Conservation (phyloP, 2,888 invertebrate species). For the Nymphalis c-album region DNA sequence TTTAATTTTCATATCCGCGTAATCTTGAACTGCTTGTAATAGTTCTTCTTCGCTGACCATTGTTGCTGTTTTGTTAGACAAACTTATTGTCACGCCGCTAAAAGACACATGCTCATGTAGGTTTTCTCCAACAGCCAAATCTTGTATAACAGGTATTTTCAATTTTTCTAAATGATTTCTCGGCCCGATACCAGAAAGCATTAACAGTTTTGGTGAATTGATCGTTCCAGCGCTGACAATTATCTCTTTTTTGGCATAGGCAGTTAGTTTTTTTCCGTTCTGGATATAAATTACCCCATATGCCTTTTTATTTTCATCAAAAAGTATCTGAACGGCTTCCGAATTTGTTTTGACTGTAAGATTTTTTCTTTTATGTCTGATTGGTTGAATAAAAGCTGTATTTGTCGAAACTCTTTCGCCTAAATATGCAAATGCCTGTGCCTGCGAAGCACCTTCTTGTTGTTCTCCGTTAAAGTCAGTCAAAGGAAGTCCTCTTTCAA, state of each 20-base stretch:
- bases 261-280: conserved; percentile 46
- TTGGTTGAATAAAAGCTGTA: conserved; percentile 84
- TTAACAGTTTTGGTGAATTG: conserved; percentile 61
- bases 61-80: conserved; percentile 77
- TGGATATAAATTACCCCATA: conserved; percentile 56
- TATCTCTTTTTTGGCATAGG: conserved; percentile 61
- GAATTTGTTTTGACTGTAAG: conserved; percentile 74
- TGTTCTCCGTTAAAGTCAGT: conserved; percentile 78
- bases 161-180: conserved; percentile 52
- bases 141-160: conserved; percentile 51
- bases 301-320: conserved; percentile 68
- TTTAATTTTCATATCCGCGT: conserved; percentile 55
- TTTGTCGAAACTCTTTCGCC: conserved; percentile 84
- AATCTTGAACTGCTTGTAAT: conserved; percentile 62
- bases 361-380: conserved; percentile 77
- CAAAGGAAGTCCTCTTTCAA: conserved; percentile 80
- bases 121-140: conserved; percentile 66
- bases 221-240: conserved; percentile 61
- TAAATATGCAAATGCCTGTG: conserved; percentile 78
- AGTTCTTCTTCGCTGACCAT: conserved; percentile 59
- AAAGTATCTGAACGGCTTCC: conserved; percentile 78
- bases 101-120: conserved; percentile 70
- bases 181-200: conserved; percentile 68
- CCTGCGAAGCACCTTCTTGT: conserved; percentile 80
- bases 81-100: conserved; percentile 71